These are phyloP conservation scores for Grallaria varia DNA, from an alignment of 2,113 vertebrate genomes.

Conservation along the genomic window DNA sequence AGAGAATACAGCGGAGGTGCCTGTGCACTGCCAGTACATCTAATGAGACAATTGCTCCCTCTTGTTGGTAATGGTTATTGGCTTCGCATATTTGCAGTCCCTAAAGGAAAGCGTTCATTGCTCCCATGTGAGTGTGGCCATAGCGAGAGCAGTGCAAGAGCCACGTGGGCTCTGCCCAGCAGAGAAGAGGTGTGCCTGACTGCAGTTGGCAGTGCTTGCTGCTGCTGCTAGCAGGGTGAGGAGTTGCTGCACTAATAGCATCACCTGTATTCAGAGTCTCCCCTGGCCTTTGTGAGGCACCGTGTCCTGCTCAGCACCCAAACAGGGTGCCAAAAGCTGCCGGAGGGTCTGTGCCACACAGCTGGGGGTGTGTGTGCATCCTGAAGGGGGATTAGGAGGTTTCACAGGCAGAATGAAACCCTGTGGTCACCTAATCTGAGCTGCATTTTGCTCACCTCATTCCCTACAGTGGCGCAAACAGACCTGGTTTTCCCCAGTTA, in stretches of 20 bases:
- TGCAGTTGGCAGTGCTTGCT: rapidly evolving
- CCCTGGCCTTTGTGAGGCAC: neutral
- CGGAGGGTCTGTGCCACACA: neutral
- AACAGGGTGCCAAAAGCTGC: neutral
- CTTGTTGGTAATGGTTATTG: neutral
- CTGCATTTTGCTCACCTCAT: neutral
- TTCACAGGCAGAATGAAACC: neutral
- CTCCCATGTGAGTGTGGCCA: neutral
- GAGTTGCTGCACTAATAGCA: neutral
- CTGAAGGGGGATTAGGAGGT: neutral
- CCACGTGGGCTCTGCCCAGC: neutral
- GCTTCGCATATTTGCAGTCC: neutral
- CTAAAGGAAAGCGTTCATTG: neutral
- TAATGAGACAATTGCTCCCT: neutral
- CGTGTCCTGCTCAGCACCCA: rapidly evolving
- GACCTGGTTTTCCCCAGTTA: neutral
- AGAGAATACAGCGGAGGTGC: neutral
- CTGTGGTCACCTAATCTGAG: neutral
- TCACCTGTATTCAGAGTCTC: neutral
- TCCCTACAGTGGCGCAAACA: neutral
- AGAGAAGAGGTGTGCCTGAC: neutral
- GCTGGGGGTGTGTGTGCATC: neutral
- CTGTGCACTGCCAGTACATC: neutral
- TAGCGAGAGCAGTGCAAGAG: neutral
- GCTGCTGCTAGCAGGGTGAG: neutral